These are phyloP conservation scores for Coregonus clupeaformis DNA, from an alignment of 2,113 vertebrate species.

Conservation along the genomic window DNA sequence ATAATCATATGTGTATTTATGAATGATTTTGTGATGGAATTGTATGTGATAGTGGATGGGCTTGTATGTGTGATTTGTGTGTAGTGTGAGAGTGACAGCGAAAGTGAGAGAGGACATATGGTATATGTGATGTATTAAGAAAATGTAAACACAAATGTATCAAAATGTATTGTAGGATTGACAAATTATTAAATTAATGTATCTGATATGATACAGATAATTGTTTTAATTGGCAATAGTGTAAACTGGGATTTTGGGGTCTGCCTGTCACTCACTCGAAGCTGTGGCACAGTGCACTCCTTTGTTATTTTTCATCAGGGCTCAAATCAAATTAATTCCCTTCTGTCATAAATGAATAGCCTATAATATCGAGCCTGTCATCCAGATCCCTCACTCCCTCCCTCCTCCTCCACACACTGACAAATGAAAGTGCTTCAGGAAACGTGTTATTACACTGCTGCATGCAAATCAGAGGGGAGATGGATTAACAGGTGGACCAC, in stretches of 20 bases:
- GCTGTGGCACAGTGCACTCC: conserved; percentile 23
- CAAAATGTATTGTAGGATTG: conserved; percentile 30
- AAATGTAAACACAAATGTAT: conserved; percentile 57
- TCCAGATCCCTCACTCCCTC: conserved; percentile 26
- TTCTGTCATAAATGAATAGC: conserved; percentile 33
- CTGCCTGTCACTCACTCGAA: neutral
- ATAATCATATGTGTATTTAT: conserved; percentile 17
- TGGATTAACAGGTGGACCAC: neutral
- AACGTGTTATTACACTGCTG: too few relatives aligned
- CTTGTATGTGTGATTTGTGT: too few relatives aligned
- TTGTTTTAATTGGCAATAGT: conserved; percentile 29
- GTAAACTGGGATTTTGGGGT: conserved; percentile 31
- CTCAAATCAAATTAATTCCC: conserved; percentile 10
- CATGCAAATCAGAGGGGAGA: conserved; percentile 12
- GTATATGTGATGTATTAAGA: conserved; percentile 23
- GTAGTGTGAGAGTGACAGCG: neutral
- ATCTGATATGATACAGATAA: neutral
- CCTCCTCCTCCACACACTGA: conserved; percentile 36
- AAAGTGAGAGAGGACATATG: conserved; percentile 5
- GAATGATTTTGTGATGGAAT: conserved; percentile 3
- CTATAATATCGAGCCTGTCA: conserved; percentile 39
- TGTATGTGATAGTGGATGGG: conserved; percentile 1
- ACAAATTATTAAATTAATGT: conserved; percentile 10
- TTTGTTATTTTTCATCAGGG: conserved; percentile 24
- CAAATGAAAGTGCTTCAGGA: conserved; percentile 38